Base-by-base conservation (phyloP, 2,888 invertebrate species). In the Rotaria sp. region DNA sequence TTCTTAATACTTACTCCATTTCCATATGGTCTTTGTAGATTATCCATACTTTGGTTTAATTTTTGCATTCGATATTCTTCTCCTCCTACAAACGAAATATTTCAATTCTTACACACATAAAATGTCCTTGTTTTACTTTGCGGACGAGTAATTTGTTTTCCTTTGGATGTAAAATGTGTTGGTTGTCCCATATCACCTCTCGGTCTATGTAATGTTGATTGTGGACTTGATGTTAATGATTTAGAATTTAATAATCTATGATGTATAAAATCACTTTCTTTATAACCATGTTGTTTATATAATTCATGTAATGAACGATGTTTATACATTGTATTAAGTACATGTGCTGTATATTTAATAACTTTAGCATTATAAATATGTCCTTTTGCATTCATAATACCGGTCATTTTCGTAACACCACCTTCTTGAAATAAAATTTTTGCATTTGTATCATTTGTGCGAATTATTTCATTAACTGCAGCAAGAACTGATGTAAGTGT, bases 401-500 rank as follows among this genome's bases (percentile, higher is more conserved):
- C 94, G 92, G 96, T 94, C 89, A 97, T 93, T 88, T 96, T 93
- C 91, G 96, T 96, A 85, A 97, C 95, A 35, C 98, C 98, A 86
- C 96, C 96, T 84, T 87, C 85, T 41, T 87, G 41, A 41, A 85
- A 85, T 35, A 85, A 85, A 24, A 74, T 52, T 45, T 85, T 85
- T 26, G 85, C 86, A 84, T 85, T 75, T 24, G 85, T 84, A 52
- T 87, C 87, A 84, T 57, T 87, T 52, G 59, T 84, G 52, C 80
- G 85, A 95, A 95, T 91, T 96, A 96, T 92, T 96, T 97, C 97
- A 92, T 97, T 96, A 84, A 99, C 93, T 0, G 98, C 97, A 21
- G 97, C 98, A 88, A 98, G 93, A 18, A 99, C 96, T 8, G 98
- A 98, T 75, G 96, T 96, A 90, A 98, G 96, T 87, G 99, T 99